Evolutionary conservation across 2,797 vertebrate genomes (phyloP), one percentile per base, ranked within the genome.

Genomic region (Morus bassanus): DNA sequence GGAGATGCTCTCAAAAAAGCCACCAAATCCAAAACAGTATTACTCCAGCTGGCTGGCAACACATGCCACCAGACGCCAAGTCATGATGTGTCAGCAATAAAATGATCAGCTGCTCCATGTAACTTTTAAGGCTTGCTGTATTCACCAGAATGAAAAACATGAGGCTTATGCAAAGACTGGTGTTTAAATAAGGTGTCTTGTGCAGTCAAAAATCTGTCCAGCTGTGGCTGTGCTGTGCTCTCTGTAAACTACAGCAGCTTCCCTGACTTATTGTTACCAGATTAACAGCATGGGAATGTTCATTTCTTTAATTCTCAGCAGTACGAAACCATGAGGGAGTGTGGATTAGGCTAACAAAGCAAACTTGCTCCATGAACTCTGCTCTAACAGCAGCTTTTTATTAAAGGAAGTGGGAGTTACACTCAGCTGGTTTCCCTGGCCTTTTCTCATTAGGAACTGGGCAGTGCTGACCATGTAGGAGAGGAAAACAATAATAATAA

Each of bases 141-240:
- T 50, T 88, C 79, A 74, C 73, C 67, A 53, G 67, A 61, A 88
- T 18, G 72, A 72, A 91, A 85, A 94, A 74, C 35, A 31, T 0
- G 33, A 92, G 67, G 45, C 39, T 51, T 73, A 31, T 89, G 92
- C 81, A 76, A 92, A 85, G 92, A 4, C 16, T 61, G 65, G 57
- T 87, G 72, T 85, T 95, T 81, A 73, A 91, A 89, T 74, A 79
- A 86, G 69, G 65, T 88, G 73, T 48, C 65, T 81, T 4, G 1
- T 92, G 60, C 91, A 57, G 76, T 22, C 89, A 75, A 69, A 90
- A 85, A 68, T 90, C 85, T 95, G 87, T 14, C 95, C 94, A 88
- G 87, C 94, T 89, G 75, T 76, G 77, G 64, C 73, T 24, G 15
- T 10, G 57, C 63, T 37, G 64, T 37, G 73, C 65, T 74, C 17